A percentile compares a stretch with the other conserved stretches of the same genome.
phyloP scores from a whole-genome alignment of 2,113 vertebrate genomes.

The Macquaria australasica region DNA sequence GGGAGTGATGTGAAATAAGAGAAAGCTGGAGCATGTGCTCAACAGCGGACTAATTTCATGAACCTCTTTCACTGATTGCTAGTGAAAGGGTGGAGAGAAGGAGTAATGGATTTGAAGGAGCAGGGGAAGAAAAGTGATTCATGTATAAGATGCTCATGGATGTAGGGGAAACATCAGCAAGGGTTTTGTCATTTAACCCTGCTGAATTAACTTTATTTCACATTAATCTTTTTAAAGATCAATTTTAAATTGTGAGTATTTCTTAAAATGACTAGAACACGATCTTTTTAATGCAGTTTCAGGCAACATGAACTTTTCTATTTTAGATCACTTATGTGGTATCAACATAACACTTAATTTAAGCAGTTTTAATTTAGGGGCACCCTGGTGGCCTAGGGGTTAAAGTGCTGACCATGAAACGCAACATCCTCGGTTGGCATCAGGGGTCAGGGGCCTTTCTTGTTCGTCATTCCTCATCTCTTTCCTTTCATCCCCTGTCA shows the following conservation, averaged over 20 bases:
- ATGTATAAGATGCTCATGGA: slow-evolving; percentile 11
- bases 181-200: slow-evolving; percentile 27
- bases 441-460: neutral
- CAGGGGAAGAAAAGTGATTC: slow-evolving; percentile 15
- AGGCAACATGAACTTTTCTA: no score
- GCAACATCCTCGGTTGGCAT: neutral
- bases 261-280: neutral
- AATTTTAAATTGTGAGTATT: neutral
- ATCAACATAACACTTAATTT: neutral
- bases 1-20: slow-evolving; percentile 67
- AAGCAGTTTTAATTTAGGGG: slow-evolving; percentile 5
- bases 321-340: neutral
- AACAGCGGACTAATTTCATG: slow-evolving; percentile 68
- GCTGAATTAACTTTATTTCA: neutral
- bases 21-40: slow-evolving; percentile 59
- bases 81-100: slow-evolving; percentile 31
- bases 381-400: neutral
- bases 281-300: neutral
- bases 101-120: slow-evolving; percentile 26
- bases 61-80: slow-evolving; percentile 66
- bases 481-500: no score
- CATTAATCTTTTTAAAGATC: neutral
- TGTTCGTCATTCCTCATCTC: neutral
- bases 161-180: slow-evolving; percentile 31
- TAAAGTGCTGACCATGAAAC: neutral